phyloP scores from a whole-genome alignment of 2,888 invertebrate species.

The Nomada fabriciana region DNA sequence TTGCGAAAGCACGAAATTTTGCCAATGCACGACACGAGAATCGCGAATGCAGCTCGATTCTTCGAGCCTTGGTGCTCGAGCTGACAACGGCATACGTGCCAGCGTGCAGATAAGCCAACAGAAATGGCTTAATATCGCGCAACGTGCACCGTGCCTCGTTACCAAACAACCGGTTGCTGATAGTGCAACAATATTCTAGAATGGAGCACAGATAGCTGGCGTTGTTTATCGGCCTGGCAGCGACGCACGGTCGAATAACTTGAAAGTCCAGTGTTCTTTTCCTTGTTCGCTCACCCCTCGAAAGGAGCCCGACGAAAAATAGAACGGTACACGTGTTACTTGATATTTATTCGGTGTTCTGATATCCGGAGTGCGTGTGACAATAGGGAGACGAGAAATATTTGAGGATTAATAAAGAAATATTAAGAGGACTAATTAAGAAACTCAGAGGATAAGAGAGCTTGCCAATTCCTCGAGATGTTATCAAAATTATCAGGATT shows the following conservation, averaged over 20 bases:
- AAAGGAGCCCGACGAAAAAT: neutral
- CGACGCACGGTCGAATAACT: conserved; percentile 26
- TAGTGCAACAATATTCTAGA: conserved; percentile 65
- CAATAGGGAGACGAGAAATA: no score
- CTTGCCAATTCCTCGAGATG: neutral
- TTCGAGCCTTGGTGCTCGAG: neutral
- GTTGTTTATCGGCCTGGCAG: conserved; percentile 38
- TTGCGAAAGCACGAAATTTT: neutral
- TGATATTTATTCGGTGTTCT: neutral
- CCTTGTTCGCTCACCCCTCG: neutral
- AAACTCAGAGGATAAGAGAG: no score
- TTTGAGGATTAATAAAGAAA: no score
- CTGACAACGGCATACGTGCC: conserved; percentile 41
- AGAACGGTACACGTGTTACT: neutral
- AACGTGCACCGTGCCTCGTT: conserved; percentile 56
- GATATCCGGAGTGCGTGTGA: no score
- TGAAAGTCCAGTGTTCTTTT: conserved; percentile 5
- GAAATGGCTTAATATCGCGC: conserved; percentile 60
- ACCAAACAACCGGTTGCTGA: conserved; percentile 67
- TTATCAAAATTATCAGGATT: no score
- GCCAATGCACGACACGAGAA: neutral
- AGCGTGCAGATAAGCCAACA: conserved; percentile 42
- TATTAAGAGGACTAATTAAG: no score
- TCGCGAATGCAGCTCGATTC: conserved; percentile 26
- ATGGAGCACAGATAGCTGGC: conserved; percentile 37